Evolutionary conservation across 2,113 vertebrate species (phyloP), one percentile per base, ranked within the genome.

Genomic region (Xiphophorus maculatus): DNA sequence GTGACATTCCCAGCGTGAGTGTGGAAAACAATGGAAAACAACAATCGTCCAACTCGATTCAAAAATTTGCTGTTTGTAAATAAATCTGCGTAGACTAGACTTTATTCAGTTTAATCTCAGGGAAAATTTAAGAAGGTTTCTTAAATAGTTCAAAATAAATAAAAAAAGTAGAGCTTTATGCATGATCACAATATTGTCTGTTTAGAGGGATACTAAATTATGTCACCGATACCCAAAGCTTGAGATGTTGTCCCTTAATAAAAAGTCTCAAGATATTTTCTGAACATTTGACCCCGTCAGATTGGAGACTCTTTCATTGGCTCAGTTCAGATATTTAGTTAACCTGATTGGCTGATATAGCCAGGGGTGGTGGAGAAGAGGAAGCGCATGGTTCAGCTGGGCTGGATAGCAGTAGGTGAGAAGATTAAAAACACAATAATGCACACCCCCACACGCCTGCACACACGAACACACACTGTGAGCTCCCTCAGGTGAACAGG

Each of bases 401-500:
- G 84, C 69, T 63, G 44, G 82, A 76, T 66, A 74, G 80, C 84
- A 80, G 77, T 84, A 69, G 85, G 83, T 69, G 44, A 85, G 76
- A 72, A 88, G 87, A 92, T 90, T 88, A 90, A 86, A 90, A 82
- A 82, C 73, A 90, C 76, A 87, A 81, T 74, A 70, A 80, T 74
- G 54, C 70, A 58, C 74, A 71, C 80, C 71, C 79, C 73, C 65
- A 66, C 64, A 37, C 9, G 0, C 35, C 11, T 37, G 44, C 64
- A 63, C 72, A 77, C 67, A 35, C 3, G 76, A 66, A 88, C 78
- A 83, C 84, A 89, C 87, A 83, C 86, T 83, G 89, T n/a, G 86
- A 82, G 90, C 84, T 88, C 89, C 89, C 89, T 81, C 77, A 90
- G 93, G 92, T 88, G 89, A 87, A 89, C 92, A 94, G 93, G 92